Evolutionary conservation across 64 coral and sea anemone species (phyloP).

Genomic region (Actinia tenebrosa): DNA sequence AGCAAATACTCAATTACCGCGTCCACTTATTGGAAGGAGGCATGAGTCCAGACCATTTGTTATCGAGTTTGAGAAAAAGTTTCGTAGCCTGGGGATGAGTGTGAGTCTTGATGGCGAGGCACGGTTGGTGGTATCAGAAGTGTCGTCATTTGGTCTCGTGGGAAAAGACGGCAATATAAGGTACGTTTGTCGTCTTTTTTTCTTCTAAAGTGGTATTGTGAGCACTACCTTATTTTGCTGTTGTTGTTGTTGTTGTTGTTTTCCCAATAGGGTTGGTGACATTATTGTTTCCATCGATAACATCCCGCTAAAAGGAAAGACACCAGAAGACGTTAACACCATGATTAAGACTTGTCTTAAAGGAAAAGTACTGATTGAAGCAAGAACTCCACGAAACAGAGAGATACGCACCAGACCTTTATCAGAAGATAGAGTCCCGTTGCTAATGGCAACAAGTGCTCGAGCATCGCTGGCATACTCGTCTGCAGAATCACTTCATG

Average conservation of each 20-base stretch:
- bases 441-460: conserved; percentile 15
- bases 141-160: conserved; percentile 67
- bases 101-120: conserved; percentile 29
- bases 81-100: conserved; percentile 62
- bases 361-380: conserved; percentile 64
- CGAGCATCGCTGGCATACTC: conserved; percentile 22
- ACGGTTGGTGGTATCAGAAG: conserved; percentile 41
- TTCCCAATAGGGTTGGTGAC: conserved; percentile 64
- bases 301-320: conserved; percentile 9
- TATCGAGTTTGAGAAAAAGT: conserved; percentile 74
- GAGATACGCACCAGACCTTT: not conserved
- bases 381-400: conserved; percentile 27
- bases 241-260: not conserved
- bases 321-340: conserved; percentile 36
- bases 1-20: not conserved
- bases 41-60: conserved; percentile 72
- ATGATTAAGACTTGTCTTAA: conserved; percentile 65
- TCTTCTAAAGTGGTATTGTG: not conserved
- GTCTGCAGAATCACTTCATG: conserved; percentile 18
- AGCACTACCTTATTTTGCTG: not conserved
- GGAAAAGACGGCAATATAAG: conserved; percentile 91
- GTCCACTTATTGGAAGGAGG: conserved; percentile 34
- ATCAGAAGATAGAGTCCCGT: not conserved
- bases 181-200: conserved; percentile 5
- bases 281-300: conserved; percentile 59